These are phyloP conservation scores for Paramormyrops hopkinsi DNA, from an alignment of 2,797 vertebrate genomes.

Conservation along the genomic window DNA sequence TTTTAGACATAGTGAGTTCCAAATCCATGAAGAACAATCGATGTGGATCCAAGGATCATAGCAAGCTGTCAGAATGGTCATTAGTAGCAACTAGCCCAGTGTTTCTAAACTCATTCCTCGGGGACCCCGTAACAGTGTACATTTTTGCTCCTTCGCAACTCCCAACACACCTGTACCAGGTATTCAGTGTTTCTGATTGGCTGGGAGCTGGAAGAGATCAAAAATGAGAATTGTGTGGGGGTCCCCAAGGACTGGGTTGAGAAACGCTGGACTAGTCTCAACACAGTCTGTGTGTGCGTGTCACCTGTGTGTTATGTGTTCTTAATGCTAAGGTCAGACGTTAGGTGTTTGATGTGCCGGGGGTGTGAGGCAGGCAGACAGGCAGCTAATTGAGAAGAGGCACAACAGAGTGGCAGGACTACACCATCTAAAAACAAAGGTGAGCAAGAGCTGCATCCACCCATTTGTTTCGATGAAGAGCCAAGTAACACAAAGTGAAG, in stretches of 20 bases:
- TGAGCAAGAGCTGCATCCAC: slow-evolving; percentile 46
- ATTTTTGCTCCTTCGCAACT: neutral
- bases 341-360: neutral
- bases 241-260: neutral
- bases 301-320: neutral
- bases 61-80: slow-evolving; percentile 11
- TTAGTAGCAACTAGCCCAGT: neutral
- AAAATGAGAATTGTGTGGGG: neutral
- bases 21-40: neutral
- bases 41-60: neutral
- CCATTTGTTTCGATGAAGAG: slow-evolving; percentile 48
- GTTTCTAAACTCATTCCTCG: neutral
- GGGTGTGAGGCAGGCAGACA: slow-evolving; percentile 1
- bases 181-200: neutral
- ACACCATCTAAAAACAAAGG: slow-evolving; percentile 38
- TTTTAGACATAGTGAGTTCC: neutral
- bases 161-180: neutral
- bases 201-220: neutral
- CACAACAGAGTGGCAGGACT: slow-evolving; percentile 17
- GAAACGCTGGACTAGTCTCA: neutral
- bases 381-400: slow-evolving; percentile 21
- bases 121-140: neutral
- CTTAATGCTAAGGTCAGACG: neutral
- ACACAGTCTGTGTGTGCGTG: neutral
- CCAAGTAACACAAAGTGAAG: slow-evolving; percentile 43